Evolutionary conservation across 53 echinoderm and acorn worm genomes (phyloP), one percentile per base, ranked within the genome.

Genomic region (Astropecten irregularis): DNA sequence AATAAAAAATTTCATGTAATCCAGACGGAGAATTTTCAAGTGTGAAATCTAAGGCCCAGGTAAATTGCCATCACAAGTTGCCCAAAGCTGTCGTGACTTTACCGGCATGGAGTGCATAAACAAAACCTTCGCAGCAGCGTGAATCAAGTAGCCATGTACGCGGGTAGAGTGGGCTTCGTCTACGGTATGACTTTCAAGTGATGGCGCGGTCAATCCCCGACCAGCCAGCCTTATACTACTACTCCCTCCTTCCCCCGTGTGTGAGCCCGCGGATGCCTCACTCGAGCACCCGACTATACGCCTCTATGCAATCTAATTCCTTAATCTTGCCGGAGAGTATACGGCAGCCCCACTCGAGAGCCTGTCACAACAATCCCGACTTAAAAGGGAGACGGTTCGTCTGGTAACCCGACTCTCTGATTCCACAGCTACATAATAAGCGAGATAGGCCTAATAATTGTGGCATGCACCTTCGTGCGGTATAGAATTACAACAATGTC

Each of bases 241-340:
- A 34, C 32, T 32, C 32, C n/a, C n/a, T n/a, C n/a, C n/a, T n/a
- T n/a, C n/a, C n/a, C n/a, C n/a, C n/a, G n/a, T n/a, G n/a, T n/a
- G n/a, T n/a, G n/a, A n/a, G n/a, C n/a, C n/a, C n/a, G n/a, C n/a
- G n/a, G n/a, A n/a, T n/a, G n/a, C n/a, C n/a, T n/a, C n/a, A 44
- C 57, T 56, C 58, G 58, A 76, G 76, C 56, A 76, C 76, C 76
- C 37, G 76, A 76, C 76, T 76, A 76, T 32, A 56, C 27, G 30
- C 20, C 57, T 3, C 65, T 30, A 14, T n/a, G 76, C 56, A 76
- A 76, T 57, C 42, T 57, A 57, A 76, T 76, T 36, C 76, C 42
- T 56, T 76, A 76, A 76, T 76, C 76, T 76, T 56, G 76, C 76
- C 76, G 55, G 56, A 76, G 56, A 57, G 57, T 23, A 27, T 57